phyloP scores from a whole-genome alignment of 2,888 invertebrate species.

The Cabera pusaria region DNA sequence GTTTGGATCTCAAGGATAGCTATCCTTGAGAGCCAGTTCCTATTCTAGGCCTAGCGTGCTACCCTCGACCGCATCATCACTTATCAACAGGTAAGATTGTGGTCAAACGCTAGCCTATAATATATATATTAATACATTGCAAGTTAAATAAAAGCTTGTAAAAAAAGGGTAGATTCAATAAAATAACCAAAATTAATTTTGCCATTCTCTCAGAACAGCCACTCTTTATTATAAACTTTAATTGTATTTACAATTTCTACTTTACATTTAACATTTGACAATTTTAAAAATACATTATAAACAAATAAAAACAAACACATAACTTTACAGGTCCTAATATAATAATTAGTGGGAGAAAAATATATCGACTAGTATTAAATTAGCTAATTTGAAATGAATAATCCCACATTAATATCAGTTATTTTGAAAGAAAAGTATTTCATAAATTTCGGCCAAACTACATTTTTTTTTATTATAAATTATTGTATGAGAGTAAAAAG shows the following conservation, averaged over 20 bases:
- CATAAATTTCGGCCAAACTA: conserved; percentile 69
- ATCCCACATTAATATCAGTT: conserved; percentile 44
- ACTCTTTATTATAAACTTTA: conserved; percentile 83
- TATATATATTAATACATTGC: too few species aligned
- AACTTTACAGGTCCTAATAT: conserved; percentile 68
- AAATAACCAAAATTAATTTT: too few species aligned
- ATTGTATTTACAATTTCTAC: conserved; percentile 83
- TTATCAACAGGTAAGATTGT: too few species aligned
- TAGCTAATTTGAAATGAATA: conserved; percentile 78
- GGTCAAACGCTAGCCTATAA: too few species aligned
- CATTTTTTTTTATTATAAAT: conserved; percentile 56
- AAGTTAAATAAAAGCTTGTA: too few species aligned
- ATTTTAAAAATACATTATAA: conserved; percentile 82
- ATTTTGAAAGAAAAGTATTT: conserved; percentile 58
- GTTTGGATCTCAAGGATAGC: too few species aligned
- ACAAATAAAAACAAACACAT: conserved; percentile 74
- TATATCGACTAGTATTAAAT: conserved; percentile 77
- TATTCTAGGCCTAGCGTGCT: too few species aligned
- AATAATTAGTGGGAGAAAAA: conserved; percentile 66
- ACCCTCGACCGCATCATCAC: too few species aligned
- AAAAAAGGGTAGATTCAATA: too few species aligned
- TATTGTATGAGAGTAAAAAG: conserved; percentile 53
- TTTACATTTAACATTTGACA: conserved; percentile 80
- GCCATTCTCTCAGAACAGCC: conserved; percentile 74
- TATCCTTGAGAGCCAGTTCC: too few species aligned